Percentiles rank a stretch among this genome's conserved stretches.
Evolutionary conservation across 2,797 vertebrate genomes (phyloP).

Genomic region (Xenops minutus): DNA sequence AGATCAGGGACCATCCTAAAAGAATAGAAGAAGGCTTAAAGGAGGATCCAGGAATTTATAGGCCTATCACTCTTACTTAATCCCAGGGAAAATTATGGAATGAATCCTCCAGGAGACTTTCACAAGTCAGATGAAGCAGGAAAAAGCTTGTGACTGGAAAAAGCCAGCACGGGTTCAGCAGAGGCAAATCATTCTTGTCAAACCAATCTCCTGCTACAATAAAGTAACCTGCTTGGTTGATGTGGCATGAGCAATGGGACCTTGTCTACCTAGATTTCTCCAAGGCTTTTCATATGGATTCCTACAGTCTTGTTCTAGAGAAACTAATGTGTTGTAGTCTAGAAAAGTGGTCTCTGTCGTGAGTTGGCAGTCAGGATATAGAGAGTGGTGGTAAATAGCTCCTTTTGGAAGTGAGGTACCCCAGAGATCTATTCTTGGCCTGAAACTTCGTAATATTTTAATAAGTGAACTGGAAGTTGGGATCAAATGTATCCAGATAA

Average conservation of each 20-base stretch:
- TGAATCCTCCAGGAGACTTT: neutral
- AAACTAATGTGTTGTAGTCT: neutral
- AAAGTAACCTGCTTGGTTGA: neutral
- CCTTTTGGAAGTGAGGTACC: neutral
- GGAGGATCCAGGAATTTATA: neutral
- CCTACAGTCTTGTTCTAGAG: neutral
- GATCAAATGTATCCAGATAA: neutral
- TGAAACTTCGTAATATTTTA: neutral
- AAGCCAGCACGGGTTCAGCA: neutral
- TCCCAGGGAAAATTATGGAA: neutral
- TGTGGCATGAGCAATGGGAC: neutral
- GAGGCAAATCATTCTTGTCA: neutral
- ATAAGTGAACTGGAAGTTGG: neutral
- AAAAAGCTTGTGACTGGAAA: neutral
- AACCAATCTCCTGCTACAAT: neutral
- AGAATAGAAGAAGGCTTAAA: neutral
- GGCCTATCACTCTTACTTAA: neutral
- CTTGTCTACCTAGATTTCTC: neutral
- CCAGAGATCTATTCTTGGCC: neutral
- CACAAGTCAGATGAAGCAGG: neutral
- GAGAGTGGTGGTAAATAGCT: neutral
- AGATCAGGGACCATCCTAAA: neutral
- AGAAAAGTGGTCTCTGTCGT: neutral
- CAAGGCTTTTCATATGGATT: neutral
- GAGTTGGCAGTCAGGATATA: neutral